These are phyloP conservation scores for Etheostoma nigrum DNA, from an alignment of 2,797 vertebrate species.

Conservation along the genomic window DNA sequence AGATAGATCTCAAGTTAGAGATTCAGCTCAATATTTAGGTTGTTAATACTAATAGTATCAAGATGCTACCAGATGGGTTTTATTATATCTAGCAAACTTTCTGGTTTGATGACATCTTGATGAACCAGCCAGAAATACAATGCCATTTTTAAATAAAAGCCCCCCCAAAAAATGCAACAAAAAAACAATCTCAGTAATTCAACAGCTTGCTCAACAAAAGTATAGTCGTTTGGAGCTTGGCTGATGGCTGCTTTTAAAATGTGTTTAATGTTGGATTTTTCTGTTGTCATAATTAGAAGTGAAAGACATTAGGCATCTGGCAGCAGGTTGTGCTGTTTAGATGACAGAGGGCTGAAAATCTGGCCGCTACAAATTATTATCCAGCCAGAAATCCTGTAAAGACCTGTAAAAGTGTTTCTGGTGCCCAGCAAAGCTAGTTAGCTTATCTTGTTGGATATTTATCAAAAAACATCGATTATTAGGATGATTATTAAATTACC, in stretches of 20 bases:
- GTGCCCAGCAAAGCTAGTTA: conserved; percentile 33
- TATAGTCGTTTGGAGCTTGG: conserved; percentile 22
- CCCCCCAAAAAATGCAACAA: background rate
- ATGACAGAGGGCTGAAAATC: conserved; percentile 57
- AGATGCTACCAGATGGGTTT: background rate
- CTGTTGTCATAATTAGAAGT: conserved; percentile 55
- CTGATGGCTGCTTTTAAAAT: conserved; percentile 36
- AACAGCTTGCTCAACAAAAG: conserved; percentile 40
- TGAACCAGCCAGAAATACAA: background rate
- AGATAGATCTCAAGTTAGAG: background rate
- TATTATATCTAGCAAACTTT: background rate
- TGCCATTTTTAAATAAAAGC: conserved; percentile 10
- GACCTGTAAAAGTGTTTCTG: conserved; percentile 47
- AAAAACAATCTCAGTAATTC: conserved; percentile 19
- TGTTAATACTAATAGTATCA: background rate
- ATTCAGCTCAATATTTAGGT: background rate
- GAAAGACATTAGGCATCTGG: conserved; percentile 40
- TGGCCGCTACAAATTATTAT: conserved; percentile 51
- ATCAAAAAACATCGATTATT: conserved; percentile 13
- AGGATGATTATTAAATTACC: conserved; percentile 35
- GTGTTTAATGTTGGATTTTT: conserved; percentile 35
- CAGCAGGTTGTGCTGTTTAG: conserved; percentile 35
- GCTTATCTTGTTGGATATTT: conserved; percentile 36
- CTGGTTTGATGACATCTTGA: background rate
- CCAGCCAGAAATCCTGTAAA: conserved; percentile 49